These are phyloP conservation scores for Anoncus sp. DNA, from an alignment of 2,888 invertebrate genomes.

Conservation along the genomic window DNA sequence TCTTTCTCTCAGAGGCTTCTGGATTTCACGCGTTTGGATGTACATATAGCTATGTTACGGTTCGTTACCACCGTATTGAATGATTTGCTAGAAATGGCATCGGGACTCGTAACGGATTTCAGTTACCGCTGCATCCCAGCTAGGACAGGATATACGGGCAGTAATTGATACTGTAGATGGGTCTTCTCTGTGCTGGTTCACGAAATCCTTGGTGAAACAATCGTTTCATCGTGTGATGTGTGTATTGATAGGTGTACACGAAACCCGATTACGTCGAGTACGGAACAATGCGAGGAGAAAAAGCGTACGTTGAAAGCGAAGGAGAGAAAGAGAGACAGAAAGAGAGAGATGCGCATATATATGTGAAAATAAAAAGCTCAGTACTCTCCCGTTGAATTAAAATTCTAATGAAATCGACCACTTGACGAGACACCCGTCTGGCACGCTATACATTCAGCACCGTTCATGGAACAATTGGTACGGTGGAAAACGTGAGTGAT, in stretches of 20 bases:
- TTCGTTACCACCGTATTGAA: conserved; percentile 54
- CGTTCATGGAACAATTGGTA: conserved; percentile 8
- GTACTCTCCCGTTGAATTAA: conserved; percentile 31
- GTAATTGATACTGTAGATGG: too few species aligned
- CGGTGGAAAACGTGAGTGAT: conserved; percentile 14
- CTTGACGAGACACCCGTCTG: conserved; percentile 7
- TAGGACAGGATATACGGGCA: conserved; percentile 11
- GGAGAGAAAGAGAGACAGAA: background rate
- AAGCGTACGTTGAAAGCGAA: conserved; percentile 12
- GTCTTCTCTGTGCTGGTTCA: conserved; percentile 15
- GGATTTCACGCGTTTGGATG: conserved; percentile 33
- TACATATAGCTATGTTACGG: conserved; percentile 24
- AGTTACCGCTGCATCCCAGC: conserved; percentile 38
- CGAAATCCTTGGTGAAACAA: conserved; percentile 45
- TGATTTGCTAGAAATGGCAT: conserved; percentile 58
- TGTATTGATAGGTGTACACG: conserved; percentile 23
- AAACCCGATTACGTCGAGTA: conserved; percentile 35
- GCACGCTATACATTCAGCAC: background rate
- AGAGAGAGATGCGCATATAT: background rate
- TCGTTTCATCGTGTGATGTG: conserved; percentile 40
- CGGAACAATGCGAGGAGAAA: conserved; percentile 27
- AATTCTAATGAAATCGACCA: conserved; percentile 52
- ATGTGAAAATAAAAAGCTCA: conserved; percentile 33
- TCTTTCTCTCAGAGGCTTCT: conserved; percentile 40
- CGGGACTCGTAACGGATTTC: conserved; percentile 46